Percentiles rank a stretch among this genome's conserved stretches.
These are phyloP conservation scores for Tetraneura akinire DNA, from an alignment of 1,140 invertebrate species.

Conservation along the genomic window DNA sequence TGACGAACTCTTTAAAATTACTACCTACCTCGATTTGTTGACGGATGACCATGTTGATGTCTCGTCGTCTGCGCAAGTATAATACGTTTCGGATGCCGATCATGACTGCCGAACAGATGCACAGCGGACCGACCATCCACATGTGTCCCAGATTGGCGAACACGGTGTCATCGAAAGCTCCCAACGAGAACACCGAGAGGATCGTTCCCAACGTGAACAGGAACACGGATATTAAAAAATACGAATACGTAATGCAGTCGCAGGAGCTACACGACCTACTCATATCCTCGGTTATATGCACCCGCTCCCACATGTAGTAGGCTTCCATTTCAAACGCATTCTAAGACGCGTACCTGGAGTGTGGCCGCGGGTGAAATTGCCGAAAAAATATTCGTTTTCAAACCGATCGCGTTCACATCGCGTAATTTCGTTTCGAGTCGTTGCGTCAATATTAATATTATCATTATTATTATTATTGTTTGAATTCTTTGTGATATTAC, in stretches of 20 bases:
- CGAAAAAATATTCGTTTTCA: no score
- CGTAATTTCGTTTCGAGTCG: no score
- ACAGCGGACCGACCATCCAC: slow-evolving; percentile 71
- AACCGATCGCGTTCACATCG: no score
- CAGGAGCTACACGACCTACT: slow-evolving; percentile 57
- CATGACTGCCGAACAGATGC: slow-evolving; percentile 71
- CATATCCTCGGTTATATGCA: slow-evolving; percentile 36
- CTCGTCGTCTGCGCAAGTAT: slow-evolving; percentile 68
- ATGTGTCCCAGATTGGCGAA: slow-evolving; percentile 67
- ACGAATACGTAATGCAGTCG: slow-evolving; percentile 69
- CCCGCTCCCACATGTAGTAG: slow-evolving; percentile 39
- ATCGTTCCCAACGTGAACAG: slow-evolving; percentile 68
- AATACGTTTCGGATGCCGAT: slow-evolving; percentile 70
- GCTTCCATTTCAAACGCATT: slow-evolving; percentile 44
- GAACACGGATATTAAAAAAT: slow-evolving; percentile 67
- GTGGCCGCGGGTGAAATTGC: no score
- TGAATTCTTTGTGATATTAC: no score
- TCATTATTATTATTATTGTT: no score
- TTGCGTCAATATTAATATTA: no score
- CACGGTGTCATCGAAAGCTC: slow-evolving; percentile 64
- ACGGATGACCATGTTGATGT: slow-evolving; percentile 68
- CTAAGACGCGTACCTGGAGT: not conserved
- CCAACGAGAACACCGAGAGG: slow-evolving; percentile 67
- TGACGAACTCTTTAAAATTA: slow-evolving; percentile 60
- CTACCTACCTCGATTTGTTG: slow-evolving; percentile 65